phyloP scores from a whole-genome alignment of 1,140 invertebrate genomes.

The Ceratina japonica region DNA sequence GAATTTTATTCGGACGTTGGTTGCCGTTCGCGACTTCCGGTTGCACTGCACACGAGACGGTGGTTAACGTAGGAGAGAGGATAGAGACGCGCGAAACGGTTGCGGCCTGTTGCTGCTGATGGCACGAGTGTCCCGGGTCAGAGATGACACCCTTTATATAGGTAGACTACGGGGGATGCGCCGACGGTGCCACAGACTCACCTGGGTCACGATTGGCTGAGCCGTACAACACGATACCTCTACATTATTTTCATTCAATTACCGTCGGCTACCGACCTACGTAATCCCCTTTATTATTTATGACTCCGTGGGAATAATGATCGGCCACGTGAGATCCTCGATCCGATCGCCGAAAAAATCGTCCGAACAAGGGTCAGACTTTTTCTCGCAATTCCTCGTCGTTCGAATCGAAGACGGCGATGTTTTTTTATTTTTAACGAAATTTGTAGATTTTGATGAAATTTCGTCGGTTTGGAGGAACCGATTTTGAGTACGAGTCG shows the following conservation, averaged over 20 bases:
- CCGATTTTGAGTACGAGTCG: too few relatives aligned
- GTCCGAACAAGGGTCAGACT: too few relatives aligned
- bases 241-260: conserved; percentile 77
- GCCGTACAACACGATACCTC: conserved; percentile 72
- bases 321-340: conserved; percentile 27
- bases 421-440: too few relatives aligned
- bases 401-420: too few relatives aligned
- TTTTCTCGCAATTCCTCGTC: too few relatives aligned
- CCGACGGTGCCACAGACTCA: conserved; percentile 47
- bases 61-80: not conserved
- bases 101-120: conserved; percentile 53
- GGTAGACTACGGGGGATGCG: conserved; percentile 62
- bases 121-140: conserved; percentile 71
- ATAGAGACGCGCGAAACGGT: conserved; percentile 10
- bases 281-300: conserved; percentile 72
- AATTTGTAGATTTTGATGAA: too few relatives aligned
- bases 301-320: conserved; percentile 65
- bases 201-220: conserved; percentile 75
- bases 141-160: conserved; percentile 77
- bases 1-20: too few relatives aligned
- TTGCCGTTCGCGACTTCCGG: not conserved
- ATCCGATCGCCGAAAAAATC: too few relatives aligned
- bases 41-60: not conserved
- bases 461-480: too few relatives aligned
- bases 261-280: conserved; percentile 66